These are phyloP conservation scores for Pseudomugil gertrudae DNA, from an alignment of 2,797 vertebrate genomes.

Conservation along the genomic window DNA sequence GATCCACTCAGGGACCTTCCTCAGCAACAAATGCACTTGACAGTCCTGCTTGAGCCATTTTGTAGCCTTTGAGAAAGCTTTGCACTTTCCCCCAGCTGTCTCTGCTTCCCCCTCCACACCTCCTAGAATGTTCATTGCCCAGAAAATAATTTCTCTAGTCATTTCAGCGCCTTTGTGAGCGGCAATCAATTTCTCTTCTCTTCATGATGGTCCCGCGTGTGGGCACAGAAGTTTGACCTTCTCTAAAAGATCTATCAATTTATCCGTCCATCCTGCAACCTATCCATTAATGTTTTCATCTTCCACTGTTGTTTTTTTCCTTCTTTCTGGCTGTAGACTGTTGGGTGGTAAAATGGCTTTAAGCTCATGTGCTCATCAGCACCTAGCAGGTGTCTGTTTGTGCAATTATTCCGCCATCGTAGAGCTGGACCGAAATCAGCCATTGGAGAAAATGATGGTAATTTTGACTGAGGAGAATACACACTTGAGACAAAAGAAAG, in stretches of 20 bases:
- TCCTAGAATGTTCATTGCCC: constrained; percentile 85
- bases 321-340: constrained; percentile 64
- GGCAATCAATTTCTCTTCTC: constrained; percentile 88
- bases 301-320: constrained; percentile 68
- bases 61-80: constrained; percentile 74
- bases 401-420: constrained; percentile 82
- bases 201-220: constrained; percentile 83
- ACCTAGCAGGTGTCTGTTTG: constrained; percentile 74
- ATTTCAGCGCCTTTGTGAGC: constrained; percentile 87
- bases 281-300: constrained; percentile 88
- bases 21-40: constrained; percentile 77
- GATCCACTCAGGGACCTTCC: constrained; percentile 69
- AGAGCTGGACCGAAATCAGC: constrained; percentile 73
- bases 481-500: constrained; percentile 83
- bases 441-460: constrained; percentile 78
- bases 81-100: constrained; percentile 57
- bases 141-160: constrained; percentile 88
- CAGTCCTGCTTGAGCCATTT: constrained; percentile 79
- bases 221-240: constrained; percentile 88
- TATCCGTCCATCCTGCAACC: constrained; percentile 87
- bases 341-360: constrained; percentile 80
- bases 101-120: constrained; percentile 41
- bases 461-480: constrained; percentile 81
- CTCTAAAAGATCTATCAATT: constrained; percentile 88
- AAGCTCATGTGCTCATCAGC: constrained; percentile 82